Evolutionary conservation across 1,140 invertebrate genomes (phyloP), one percentile per base, ranked within the genome.

Genomic region (Lordiphosa mommai): DNA sequence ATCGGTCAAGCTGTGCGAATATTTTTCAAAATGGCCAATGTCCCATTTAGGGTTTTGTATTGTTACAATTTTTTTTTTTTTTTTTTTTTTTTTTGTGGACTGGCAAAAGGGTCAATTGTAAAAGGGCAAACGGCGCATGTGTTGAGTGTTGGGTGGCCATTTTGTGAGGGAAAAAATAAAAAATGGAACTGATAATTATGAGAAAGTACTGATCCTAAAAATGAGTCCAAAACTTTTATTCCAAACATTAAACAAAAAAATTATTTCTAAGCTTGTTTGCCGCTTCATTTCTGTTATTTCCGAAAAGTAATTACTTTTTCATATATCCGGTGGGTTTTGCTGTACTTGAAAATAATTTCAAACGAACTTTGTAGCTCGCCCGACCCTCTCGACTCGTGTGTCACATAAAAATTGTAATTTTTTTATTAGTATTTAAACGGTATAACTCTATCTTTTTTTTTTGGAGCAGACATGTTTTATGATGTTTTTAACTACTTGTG

Each of bases 361-460:
- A 8, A 4, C 74, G 61, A 82, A 80, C 76, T 67, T 57, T 56
- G 61, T 46, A 23, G 38, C 17, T 10, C 20, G 38, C n/a, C 38
- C 38, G 2, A 3, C 1, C 16, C 10, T 16, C 57, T 67, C 71
- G 76, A 74, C 76, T 80, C 76, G 76, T 80, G 76, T 61, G 66
- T 51, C 55, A 34, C 71, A 59, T 80, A 57, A 80, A 66, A 59
- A 37, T 34, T 17, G 40, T 52, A 58, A 64, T 68, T 72, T 68
- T 68, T 50, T 60, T 57, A 48, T 52, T 60, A 41, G 17, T 40
- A n/a, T 37, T 56, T 70, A 70, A 51, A 74, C 55, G 53, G 63
- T 66, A 58, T 56, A 51, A 44, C 43, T 46, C 4, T 10, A 44
- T 10, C 9, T 3, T 38, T 38, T 34, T 72, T 73, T 55, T 72